Base-by-base conservation (phyloP, 2,113 vertebrate genomes). In the Ursus arctos region DNA sequence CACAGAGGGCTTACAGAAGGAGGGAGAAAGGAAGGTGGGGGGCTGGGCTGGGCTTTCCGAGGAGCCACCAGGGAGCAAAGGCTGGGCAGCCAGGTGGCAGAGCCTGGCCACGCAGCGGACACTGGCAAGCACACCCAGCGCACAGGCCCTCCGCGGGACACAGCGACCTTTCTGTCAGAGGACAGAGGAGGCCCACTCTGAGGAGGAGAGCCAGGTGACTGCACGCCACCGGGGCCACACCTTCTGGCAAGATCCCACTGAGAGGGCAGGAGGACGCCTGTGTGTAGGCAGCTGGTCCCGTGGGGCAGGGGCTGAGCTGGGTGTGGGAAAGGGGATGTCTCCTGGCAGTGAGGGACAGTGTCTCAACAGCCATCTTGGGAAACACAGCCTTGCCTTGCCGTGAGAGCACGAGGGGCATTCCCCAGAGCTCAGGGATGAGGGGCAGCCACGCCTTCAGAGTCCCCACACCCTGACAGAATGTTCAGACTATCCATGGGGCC, bases 181-280 rank as follows among this genome's bases (percentile, higher is more conserved):
- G 71, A 24, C 55, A 13, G 36, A 59, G 55, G 31, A 61, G 43
- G 26, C 22, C 47, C 0, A 0, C 5, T 4, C 16, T 24, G 85
- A 31, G 9, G 36, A 59, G 40, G 49, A 47, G n/a, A 63, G 21
- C 12, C 51, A 18, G 28, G n/a, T 24, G 76, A n/a, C 47, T 0
- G 0, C 3, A 3, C 2, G 36, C 28, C 49, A 10, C 7, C 4
- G 24, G 26, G 12, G 7, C 2, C 15, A 5, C 26, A 6, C 6
- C 55, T 94, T 43, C 71, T 2, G 3, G 77, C 77, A 72, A 69
- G 33, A 53, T 51, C 82, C 43, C n/a, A 40, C 7, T 61, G 61
- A 11, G 21, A 24, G 7, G 40, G 36, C 26, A 31, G 40, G 51
- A 80, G 40, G n/a, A 72, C 61, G 28, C 18, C 28, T 0, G 0